Conservation (phyloP, 2,797 vertebrate species). For the Pristis pectinata region DNA sequence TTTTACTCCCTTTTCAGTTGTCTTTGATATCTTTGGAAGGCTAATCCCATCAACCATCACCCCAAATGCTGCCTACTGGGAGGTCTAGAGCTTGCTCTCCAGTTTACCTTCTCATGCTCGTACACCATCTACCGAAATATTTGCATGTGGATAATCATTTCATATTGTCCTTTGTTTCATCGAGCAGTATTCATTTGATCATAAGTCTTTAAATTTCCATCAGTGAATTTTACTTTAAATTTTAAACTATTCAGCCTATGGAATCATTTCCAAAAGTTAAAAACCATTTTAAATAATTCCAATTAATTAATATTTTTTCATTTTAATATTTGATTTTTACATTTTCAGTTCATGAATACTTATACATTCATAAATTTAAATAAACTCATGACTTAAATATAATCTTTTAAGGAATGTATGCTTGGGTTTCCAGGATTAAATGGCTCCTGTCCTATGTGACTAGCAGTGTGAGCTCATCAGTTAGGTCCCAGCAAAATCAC, state of each 20-base stretch:
- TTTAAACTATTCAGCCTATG: not conserved
- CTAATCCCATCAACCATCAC: not conserved
- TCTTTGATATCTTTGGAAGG: not conserved
- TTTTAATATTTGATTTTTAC: constrained; percentile 27
- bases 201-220: not conserved
- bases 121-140: not conserved
- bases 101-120: too few relatives aligned
- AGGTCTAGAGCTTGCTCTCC: not conserved
- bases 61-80: not conserved
- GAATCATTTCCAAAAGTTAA: not conserved
- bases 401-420: not conserved
- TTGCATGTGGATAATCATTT: not conserved
- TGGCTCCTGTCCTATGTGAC: not conserved
- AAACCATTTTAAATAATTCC: not conserved
- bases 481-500: not conserved
- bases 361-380: constrained; percentile 22
- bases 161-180: not conserved
- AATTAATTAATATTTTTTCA: not conserved
- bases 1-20: not conserved
- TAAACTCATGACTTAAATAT: not conserved
- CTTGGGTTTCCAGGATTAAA: not conserved
- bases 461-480: not conserved
- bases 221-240: not conserved
- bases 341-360: not conserved
- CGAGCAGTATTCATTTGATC: not conserved